Percentiles rank a stretch among this genome's conserved stretches.
Conservation (phyloP, 2,888 invertebrate species). For the Alitta virens region DNA sequence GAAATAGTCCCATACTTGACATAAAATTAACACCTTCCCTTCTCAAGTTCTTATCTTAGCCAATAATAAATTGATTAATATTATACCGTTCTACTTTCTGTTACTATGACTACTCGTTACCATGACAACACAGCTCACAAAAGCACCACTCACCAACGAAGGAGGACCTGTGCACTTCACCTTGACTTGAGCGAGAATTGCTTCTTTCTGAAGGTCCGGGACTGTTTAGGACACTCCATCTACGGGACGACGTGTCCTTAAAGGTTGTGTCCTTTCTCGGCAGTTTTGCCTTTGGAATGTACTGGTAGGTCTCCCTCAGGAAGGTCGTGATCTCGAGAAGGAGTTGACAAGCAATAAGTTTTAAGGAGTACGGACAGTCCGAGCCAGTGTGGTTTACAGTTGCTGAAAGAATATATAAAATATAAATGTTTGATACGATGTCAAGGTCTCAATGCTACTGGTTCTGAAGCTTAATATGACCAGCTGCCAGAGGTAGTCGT, state of each 20-base stretch:
- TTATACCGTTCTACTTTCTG: no score
- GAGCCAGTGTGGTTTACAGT: constrained; percentile 52
- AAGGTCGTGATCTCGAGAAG: constrained; percentile 97
- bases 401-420: constrained; percentile 44
- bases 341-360: constrained; percentile 88
- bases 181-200: constrained; percentile 30
- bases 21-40: no score
- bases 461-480: no score
- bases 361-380: constrained; percentile 69
- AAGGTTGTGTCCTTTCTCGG: constrained; percentile 49
- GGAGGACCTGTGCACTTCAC: constrained; percentile 20
- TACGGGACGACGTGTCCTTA: constrained; percentile 60
- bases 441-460: no score
- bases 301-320: constrained; percentile 90
- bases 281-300: constrained; percentile 58
- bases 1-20: no score
- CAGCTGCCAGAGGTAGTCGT: no score
- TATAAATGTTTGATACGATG: no score
- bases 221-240: constrained; percentile 93
- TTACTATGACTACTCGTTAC: no score
- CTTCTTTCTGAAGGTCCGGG: constrained; percentile 74
- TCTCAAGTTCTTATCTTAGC: no score
- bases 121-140: no score
- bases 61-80: no score
- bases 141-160: no score